Evolutionary conservation across 2,888 invertebrate species (phyloP).

Genomic region (Sarcophaga caerulescens): DNA sequence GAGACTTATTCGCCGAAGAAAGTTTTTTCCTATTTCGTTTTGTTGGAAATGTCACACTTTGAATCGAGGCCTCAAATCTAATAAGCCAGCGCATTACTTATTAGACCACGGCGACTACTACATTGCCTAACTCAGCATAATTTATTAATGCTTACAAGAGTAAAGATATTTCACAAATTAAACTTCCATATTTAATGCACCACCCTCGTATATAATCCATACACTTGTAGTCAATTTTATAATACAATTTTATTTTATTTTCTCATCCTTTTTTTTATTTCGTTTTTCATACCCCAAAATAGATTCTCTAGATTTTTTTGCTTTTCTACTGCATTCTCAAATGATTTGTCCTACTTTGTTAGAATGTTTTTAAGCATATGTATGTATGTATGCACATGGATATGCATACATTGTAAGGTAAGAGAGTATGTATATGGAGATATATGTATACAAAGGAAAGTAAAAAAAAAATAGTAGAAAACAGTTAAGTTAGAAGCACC

Average conservation of each 20-base stretch:
- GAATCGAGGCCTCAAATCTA: no score
- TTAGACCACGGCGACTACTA: no score
- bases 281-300: background rate
- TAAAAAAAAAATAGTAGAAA: background rate
- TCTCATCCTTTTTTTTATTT: background rate
- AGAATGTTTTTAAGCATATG: conserved; percentile 32
- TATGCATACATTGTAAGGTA: background rate
- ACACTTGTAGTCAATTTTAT: background rate
- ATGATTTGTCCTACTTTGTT: conserved; percentile 61
- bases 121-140: no score
- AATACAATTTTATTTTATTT: background rate
- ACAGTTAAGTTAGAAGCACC: conserved; percentile 11
- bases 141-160: no score
- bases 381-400: conserved; percentile 3
- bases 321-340: conserved; percentile 61
- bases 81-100: no score
- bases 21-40: no score
- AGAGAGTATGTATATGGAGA: background rate
- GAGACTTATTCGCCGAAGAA: no score
- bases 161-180: background rate
- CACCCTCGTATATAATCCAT: background rate
- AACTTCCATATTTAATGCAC: background rate
- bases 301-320: background rate
- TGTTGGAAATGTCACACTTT: no score
- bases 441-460: background rate